Percentiles rank a stretch among this genome's conserved stretches.
Evolutionary conservation across 2,113 vertebrate genomes (phyloP).

Genomic region (Loxodonta africana): DNA sequence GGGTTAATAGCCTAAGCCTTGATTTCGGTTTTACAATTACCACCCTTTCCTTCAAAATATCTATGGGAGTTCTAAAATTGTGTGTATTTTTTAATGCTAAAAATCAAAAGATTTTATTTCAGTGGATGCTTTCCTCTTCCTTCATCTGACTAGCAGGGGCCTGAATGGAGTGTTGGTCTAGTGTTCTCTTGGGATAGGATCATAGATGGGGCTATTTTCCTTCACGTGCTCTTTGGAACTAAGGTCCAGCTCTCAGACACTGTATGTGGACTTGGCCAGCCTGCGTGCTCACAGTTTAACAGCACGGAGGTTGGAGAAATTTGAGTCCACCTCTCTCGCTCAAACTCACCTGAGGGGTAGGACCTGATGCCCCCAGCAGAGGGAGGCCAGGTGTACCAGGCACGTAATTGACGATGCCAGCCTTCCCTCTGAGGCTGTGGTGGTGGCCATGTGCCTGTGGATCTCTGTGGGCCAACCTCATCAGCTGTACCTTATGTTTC

Average conservation of each 20-base stretch:
- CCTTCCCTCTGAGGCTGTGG: background rate
- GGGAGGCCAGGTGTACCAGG: background rate
- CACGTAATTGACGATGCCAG: background rate
- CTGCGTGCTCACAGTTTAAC: rapidly evolving
- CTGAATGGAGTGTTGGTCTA: too few relatives aligned
- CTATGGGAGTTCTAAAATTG: background rate
- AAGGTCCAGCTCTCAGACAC: background rate
- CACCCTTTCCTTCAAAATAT: background rate
- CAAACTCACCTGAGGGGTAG: background rate
- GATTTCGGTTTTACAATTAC: background rate
- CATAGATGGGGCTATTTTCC: background rate
- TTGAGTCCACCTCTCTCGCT: background rate
- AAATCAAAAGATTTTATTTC: background rate
- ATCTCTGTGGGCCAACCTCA: background rate
- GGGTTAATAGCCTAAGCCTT: background rate
- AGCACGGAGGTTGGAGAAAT: background rate
- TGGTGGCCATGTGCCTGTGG: too few relatives aligned
- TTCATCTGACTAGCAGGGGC: background rate
- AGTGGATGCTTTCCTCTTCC: background rate
- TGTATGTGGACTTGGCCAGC: rapidly evolving
- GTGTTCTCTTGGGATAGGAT: background rate
- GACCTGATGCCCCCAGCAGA: background rate
- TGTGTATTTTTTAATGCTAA: background rate
- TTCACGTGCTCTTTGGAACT: background rate
- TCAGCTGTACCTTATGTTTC: too few relatives aligned